A percentile compares a stretch with the other conserved stretches of the same genome.
Evolutionary conservation across 2,888 invertebrate species (phyloP).

Genomic region (Melanargia galathea): DNA sequence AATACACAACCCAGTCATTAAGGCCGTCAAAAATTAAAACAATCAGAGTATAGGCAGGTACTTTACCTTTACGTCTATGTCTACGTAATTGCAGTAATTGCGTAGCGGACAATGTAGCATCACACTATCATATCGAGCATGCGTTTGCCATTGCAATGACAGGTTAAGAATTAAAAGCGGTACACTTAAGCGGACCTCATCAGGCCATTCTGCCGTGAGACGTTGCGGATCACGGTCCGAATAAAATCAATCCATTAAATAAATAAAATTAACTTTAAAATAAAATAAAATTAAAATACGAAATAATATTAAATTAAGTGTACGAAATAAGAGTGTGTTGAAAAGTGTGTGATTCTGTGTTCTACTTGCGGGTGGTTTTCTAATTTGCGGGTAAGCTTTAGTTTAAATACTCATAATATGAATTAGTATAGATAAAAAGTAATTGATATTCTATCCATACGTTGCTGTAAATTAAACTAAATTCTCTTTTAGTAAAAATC

Average conservation of each 20-base stretch:
- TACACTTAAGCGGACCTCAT: slow-evolving; percentile 12
- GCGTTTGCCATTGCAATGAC: slow-evolving; percentile 19
- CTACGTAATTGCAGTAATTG: not conserved
- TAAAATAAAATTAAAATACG: not conserved
- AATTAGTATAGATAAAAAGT: too few species aligned
- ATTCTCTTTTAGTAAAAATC: too few species aligned
- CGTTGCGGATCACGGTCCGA: slow-evolving; percentile 23
- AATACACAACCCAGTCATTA: too few species aligned
- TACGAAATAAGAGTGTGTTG: not conserved
- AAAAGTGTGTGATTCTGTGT: slow-evolving; percentile 9
- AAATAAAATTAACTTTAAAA: too few species aligned
- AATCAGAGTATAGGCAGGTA: too few species aligned
- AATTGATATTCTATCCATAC: too few species aligned
- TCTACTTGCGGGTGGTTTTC: not conserved
- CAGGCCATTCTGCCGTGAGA: slow-evolving; percentile 27
- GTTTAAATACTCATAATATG: not conserved
- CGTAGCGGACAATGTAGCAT: not conserved
- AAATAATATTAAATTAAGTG: slow-evolving; percentile 12
- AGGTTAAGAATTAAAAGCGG: slow-evolving; percentile 16
- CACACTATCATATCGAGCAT: slow-evolving; percentile 4
- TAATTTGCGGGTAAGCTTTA: slow-evolving; percentile 13
- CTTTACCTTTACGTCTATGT: too few species aligned
- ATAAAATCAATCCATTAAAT: not conserved
- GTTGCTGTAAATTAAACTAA: too few species aligned
- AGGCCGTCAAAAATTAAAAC: too few species aligned